A percentile compares a stretch with the other conserved stretches of the same genome.
Conservation (phyloP, 2,113 vertebrate genomes). For the Holacanthus passer region DNA sequence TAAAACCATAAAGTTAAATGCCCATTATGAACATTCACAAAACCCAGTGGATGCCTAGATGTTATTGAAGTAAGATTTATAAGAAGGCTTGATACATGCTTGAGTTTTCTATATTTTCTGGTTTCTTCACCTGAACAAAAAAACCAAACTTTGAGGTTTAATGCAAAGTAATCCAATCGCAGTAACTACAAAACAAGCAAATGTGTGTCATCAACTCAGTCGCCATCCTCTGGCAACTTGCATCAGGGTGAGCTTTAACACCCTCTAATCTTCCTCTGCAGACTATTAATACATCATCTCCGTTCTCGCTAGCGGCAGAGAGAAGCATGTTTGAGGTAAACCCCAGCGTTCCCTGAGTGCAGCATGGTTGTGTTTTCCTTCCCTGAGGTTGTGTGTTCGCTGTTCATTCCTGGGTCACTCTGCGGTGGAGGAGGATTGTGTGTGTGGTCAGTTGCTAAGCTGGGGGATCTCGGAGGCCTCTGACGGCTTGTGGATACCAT, state of each 20-base stretch:
- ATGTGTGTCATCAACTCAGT: slow-evolving; percentile 12
- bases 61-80: background rate
- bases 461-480: slow-evolving; percentile 33
- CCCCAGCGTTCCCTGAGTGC: slow-evolving; percentile 37
- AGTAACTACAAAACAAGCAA: slow-evolving; percentile 5
- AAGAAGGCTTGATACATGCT: background rate
- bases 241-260: slow-evolving; percentile 3
- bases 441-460: slow-evolving; percentile 63
- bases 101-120: background rate
- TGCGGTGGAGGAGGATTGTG: slow-evolving; percentile 63
- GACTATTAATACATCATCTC: slow-evolving; percentile 28
- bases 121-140: background rate
- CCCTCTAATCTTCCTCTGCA: slow-evolving; percentile 18
- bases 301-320: slow-evolving; percentile 2
- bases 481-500: slow-evolving; percentile 22
- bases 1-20: background rate
- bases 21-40: background rate
- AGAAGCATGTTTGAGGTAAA: slow-evolving; percentile 60
- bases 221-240: background rate
- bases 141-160: background rate
- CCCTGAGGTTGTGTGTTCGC: slow-evolving; percentile 50
- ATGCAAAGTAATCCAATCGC: background rate
- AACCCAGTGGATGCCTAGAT: background rate
- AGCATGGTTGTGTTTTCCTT: slow-evolving; percentile 41
- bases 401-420: slow-evolving; percentile 61